Conservation (phyloP, 2,888 invertebrate species). For the Drosophila falleni region DNA sequence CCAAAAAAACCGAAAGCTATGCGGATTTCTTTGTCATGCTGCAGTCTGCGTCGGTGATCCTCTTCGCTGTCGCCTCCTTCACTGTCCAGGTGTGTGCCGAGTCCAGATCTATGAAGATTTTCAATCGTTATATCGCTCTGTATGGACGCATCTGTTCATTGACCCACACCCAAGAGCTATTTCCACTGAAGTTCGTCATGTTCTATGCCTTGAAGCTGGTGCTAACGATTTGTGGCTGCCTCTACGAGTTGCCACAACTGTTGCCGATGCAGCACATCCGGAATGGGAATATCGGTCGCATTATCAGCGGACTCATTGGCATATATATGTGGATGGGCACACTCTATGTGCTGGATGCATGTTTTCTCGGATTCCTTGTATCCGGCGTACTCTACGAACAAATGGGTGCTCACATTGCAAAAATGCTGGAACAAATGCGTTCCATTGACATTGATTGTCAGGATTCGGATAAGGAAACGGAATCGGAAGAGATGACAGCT, state of each 20-base stretch:
- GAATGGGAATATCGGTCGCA: background rate
- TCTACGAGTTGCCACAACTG: slow-evolving; percentile 68
- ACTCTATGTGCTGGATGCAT: slow-evolving; percentile 70
- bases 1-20: slow-evolving; percentile 36
- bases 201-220: slow-evolving; percentile 55
- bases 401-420: slow-evolving; percentile 60
- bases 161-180: slow-evolving; percentile 38
- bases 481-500: background rate
- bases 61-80: slow-evolving; percentile 68
- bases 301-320: slow-evolving; percentile 39
- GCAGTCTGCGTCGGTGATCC: slow-evolving; percentile 63
- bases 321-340: slow-evolving; percentile 77
- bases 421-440: slow-evolving; percentile 63
- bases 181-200: slow-evolving; percentile 60
- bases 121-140: slow-evolving; percentile 67
- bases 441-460: slow-evolving; percentile 52
- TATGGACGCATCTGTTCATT: slow-evolving; percentile 49
- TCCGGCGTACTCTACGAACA: slow-evolving; percentile 69
- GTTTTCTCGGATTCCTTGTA: slow-evolving; percentile 75
- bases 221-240: slow-evolving; percentile 63
- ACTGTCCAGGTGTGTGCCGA: slow-evolving; percentile 61
- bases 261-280: slow-evolving; percentile 7
- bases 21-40: slow-evolving; percentile 55
- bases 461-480: background rate
- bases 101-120: slow-evolving; percentile 42